Percentiles rank a stretch among this genome's conserved stretches.
Evolutionary conservation across 2,113 vertebrate species (phyloP).

Genomic region (Phyllostomus discolor): DNA sequence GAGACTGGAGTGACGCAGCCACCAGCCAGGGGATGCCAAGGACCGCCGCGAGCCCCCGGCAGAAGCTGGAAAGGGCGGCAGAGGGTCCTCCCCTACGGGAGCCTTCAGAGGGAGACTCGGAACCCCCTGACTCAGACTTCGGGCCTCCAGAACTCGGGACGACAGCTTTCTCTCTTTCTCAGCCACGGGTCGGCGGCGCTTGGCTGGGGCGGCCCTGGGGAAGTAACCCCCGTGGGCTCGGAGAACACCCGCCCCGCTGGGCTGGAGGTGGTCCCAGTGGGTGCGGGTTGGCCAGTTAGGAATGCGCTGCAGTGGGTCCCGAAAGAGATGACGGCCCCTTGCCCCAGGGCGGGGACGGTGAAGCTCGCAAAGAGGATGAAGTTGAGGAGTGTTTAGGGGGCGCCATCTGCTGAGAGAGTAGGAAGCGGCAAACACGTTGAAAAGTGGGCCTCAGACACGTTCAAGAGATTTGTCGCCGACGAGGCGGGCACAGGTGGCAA

Average conservation of each 20-base stretch:
- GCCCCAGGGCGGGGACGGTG: background rate
- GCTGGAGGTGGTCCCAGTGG: background rate
- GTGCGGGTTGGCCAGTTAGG: background rate
- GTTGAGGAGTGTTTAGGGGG: background rate
- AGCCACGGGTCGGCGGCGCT: background rate
- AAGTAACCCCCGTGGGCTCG: background rate
- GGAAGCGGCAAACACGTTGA: background rate
- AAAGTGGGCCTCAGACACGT: background rate
- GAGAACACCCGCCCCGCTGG: background rate
- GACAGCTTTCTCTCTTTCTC: background rate
- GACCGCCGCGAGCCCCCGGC: rapidly evolving
- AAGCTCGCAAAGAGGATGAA: background rate
- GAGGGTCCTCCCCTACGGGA: rapidly evolving
- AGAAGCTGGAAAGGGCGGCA: background rate
- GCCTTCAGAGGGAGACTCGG: background rate
- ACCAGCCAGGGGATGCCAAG: background rate
- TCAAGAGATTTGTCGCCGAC: background rate
- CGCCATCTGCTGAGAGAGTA: background rate
- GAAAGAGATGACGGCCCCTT: background rate
- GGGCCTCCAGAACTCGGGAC: background rate
- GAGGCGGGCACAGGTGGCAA: background rate
- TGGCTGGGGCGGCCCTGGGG: background rate
- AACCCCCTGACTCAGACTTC: background rate
- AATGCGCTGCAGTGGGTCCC: background rate
- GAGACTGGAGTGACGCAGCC: background rate